Conservation (phyloP, 2,797 vertebrate species). For the Knipowitschia caucasica region DNA sequence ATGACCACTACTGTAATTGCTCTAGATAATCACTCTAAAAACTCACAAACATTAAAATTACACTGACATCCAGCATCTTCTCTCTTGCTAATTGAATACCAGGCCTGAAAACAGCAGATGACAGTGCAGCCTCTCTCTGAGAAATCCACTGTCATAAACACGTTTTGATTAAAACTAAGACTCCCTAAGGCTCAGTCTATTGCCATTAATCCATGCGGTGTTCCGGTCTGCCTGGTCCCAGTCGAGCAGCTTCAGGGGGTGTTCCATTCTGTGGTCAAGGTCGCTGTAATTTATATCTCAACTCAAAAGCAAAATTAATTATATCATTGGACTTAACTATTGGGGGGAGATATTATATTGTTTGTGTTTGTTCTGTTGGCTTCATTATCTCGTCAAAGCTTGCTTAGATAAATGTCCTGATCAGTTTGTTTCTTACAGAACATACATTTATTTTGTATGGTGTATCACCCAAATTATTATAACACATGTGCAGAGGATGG, state of each 20-base stretch:
- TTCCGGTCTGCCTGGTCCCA: background rate
- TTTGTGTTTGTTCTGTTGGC: background rate
- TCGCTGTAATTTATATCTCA: background rate
- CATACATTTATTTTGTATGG: no score
- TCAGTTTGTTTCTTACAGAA: no score
- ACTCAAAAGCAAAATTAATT: background rate
- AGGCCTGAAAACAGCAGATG: background rate
- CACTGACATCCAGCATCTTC: background rate
- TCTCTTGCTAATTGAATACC: background rate
- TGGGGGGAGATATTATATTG: background rate
- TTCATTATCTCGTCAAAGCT: no score
- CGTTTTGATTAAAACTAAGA: slow-evolving; percentile 2
- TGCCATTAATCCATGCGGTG: background rate
- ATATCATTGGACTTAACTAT: background rate
- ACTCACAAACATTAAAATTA: background rate
- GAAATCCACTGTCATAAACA: slow-evolving; percentile 7
- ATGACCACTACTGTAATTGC: no score
- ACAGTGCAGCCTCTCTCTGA: background rate
- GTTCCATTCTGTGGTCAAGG: slow-evolving; percentile 7
- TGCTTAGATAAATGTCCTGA: no score
- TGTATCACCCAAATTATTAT: no score
- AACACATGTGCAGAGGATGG: background rate
- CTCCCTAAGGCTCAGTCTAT: background rate
- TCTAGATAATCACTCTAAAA: background rate
- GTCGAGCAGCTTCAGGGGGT: slow-evolving; percentile 1